Evolutionary conservation across 2,113 vertebrate genomes (phyloP), one percentile per base, ranked within the genome.

Genomic region (Thunnus thynnus): DNA sequence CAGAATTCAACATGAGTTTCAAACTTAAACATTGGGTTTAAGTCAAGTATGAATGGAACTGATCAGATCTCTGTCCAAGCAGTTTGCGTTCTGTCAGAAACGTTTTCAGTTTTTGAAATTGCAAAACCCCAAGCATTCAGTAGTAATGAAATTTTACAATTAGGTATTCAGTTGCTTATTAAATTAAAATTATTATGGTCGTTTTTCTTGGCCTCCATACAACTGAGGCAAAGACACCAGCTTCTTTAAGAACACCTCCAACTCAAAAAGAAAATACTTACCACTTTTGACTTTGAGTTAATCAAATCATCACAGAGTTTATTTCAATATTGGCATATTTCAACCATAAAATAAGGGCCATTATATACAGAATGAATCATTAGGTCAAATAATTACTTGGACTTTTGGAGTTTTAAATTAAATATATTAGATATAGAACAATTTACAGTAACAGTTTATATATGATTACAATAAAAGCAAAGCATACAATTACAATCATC

Each of bases 341-440:
- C 41, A 81, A 82, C 74, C 58, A 78, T 82, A 83, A 91, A 88
- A 83, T 72, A 67, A 65, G 62, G 12, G 62, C n/a, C 72, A 86
- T 32, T 81, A 85, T 88, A 68, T 77, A 87, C 80, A 92, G n/a
- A 84, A 74, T 72, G 36, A 62, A 84, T 71, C 12, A 84, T 41
- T n/a, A 18, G 18, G 32, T 86, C 6, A 84, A 90, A 81, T 84
- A 78, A 89, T 72, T 62, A 89, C 63, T 78, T 71, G 57, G 50
- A 86, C 27, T 85, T 81, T 75, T 50, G 48, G 73, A 75, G 65
- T 65, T 89, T 92, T 91, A 90, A 93, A 91, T 93, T 91, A 92
- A 92, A 93, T 91, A 92, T 90, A 86, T 93, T 91, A 91, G 86
- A 87, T 91, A 88, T 82, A 77, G 68, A 82, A 87, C 75, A 84